Evolutionary conservation across 2,888 invertebrate genomes (phyloP), one percentile per base, ranked within the genome.

Genomic region (Subacronicta megacephala): DNA sequence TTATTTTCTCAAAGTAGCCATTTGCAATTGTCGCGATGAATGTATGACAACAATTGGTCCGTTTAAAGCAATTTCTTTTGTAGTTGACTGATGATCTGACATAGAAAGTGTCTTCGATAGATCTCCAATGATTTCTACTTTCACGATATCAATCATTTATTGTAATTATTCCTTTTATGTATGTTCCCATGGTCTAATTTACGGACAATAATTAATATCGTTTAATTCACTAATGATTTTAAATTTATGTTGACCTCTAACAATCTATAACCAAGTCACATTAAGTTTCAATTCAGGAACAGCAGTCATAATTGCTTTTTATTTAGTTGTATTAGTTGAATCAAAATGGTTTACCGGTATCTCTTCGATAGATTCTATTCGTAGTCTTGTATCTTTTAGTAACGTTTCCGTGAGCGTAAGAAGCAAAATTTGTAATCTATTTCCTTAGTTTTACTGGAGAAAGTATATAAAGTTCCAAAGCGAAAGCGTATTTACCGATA

Each of bases 91-190:
- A 75, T 77, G 69, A 51, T 72, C 56, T 55, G 64, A 62, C 65
- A 52, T 74, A 81, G 87, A 88, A 84, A 87, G 81, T 80, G 68
- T 74, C 76, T 81, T 78, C 63, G 70, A 73, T 77, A 75, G 69
- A 83, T 81, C 71, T 74, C 64, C 46, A 59, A 70, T 74, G 74
- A 79, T 83, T 81, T 83, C 81, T 80, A 82, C 84, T 86, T 87
- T 87, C 86, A 75, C 71, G 58, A 59, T 73, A 83, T 85, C 77
- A 81, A 85, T 87, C 81, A 84, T 80, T 62, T 61, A 66, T 75
- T 68, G 62, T 67, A 58, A 65, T 71, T 71, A 75, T 62, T 72
- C 74, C 71, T 75, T 78, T 74, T 73, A 72, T 66, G 37, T 71
- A 42, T 59, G 61, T 71, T 66, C 64, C 62, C 67, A 75, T 75